Conservation (phyloP, 1,140 invertebrate genomes). For the Drosophila obscura region DNA sequence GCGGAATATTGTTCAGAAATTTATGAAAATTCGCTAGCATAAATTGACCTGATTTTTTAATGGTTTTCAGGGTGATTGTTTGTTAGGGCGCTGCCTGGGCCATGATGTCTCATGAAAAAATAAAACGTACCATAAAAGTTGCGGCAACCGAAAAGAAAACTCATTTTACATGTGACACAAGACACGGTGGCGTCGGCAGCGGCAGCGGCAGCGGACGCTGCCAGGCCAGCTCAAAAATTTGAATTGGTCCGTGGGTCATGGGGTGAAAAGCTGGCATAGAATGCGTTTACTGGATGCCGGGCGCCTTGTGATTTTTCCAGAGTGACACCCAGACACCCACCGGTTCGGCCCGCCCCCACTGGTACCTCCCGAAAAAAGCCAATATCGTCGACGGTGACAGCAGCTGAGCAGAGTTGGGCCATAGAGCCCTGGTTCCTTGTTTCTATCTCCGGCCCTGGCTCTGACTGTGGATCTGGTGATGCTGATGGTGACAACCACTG, state of each 20-base stretch:
- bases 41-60: slow-evolving; percentile 25
- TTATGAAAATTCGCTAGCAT: slow-evolving; percentile 4
- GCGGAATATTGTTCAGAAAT: neutral
- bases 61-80: neutral
- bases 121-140: slow-evolving; percentile 42
- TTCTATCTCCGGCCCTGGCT: slow-evolving; percentile 23
- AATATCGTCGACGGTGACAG: slow-evolving; percentile 67
- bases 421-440: no score
- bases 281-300: slow-evolving; percentile 33
- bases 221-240: slow-evolving; percentile 36
- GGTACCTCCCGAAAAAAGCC: slow-evolving; percentile 57
- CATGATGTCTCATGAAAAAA: slow-evolving; percentile 45
- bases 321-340: slow-evolving; percentile 23
- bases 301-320: slow-evolving; percentile 59
- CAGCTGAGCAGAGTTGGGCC: neutral
- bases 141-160: neutral
- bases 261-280: slow-evolving; percentile 20
- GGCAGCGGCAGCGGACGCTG: no score
- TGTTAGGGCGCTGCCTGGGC: slow-evolving; percentile 1
- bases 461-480: slow-evolving; percentile 43
- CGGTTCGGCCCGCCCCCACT: neutral
- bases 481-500: slow-evolving; percentile 78
- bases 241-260: slow-evolving; percentile 11
- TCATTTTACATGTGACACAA: slow-evolving; percentile 42
- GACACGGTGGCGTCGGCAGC: slow-evolving; percentile 45